Percentiles rank a stretch among this genome's conserved stretches.
phyloP scores from a whole-genome alignment of 2,888 invertebrate species.

The Clitarchus hookeri region DNA sequence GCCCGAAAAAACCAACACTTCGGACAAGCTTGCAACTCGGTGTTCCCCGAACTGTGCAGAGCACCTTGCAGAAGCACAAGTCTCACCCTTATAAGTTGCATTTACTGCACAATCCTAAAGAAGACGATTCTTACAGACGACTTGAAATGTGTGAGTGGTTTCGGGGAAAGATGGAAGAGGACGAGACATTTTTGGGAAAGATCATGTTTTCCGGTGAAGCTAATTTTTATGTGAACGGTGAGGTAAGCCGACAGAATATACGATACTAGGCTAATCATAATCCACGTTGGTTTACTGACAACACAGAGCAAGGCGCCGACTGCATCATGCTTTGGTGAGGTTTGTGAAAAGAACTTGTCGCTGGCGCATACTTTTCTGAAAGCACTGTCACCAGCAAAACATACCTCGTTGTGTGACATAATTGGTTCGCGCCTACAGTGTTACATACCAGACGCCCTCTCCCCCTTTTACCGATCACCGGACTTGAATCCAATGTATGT shows the following conservation, averaged over 20 bases:
- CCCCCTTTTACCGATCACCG: neutral
- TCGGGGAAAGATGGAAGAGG: neutral
- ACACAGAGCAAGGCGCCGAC: neutral
- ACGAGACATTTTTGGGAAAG: neutral
- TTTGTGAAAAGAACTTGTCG: neutral
- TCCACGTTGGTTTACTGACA: neutral
- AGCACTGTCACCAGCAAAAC: neutral
- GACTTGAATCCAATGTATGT: too few relatives aligned
- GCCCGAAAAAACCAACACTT: too few relatives aligned
- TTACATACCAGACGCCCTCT: neutral
- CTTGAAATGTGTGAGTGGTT: slow-evolving; percentile 4
- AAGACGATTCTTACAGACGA: neutral
- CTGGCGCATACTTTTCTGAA: neutral
- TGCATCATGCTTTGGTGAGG: neutral
- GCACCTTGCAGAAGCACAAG: too few relatives aligned
- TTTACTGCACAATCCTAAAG: neutral
- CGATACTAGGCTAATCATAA: neutral
- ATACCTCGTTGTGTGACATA: neutral
- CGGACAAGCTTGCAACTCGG: too few relatives aligned
- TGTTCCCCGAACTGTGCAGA: too few relatives aligned
- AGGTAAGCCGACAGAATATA: neutral
- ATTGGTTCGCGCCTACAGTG: neutral
- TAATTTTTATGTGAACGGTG: neutral
- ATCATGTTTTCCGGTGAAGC: neutral
- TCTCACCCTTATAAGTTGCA: neutral